Base-by-base conservation (phyloP, 2,113 vertebrate genomes). In the Microcebus ravelobensis region DNA sequence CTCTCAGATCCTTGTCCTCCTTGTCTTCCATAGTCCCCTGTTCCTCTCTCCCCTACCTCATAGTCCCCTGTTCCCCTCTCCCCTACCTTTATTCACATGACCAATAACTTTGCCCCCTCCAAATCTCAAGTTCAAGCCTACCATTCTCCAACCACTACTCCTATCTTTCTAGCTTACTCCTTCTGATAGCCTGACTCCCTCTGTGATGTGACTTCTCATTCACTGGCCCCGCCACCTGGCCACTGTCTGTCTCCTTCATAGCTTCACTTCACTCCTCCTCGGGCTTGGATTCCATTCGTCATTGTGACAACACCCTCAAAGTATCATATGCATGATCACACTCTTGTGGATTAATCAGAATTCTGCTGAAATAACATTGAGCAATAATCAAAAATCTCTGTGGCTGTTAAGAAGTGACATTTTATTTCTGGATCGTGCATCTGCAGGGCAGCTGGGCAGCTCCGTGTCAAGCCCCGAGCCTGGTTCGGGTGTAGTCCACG, bases 311-410 rank as follows among this genome's bases (percentile, higher is more conserved):
- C 65, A 87, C 18, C 21, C 9, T 93, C n/a, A 31, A 55, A 52
- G 71, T 59, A 67, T 45, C 52, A 70, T 29, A 80, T 3, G 34
- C 50, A 79, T 57, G n/a, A 74, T 55, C 21, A n/a, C 42, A 50
- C 20, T 74, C 11, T 83, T 45, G n/a, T 17, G 14, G 45, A 48
- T 89, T 45, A 73, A 79, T 87, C 76, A 94, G 45, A 94, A 76
- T 87, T 94, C 57, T 96, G 31, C 42, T 80, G 52, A 92, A 90
- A 79, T 87, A 45, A 90, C 85, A 9, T 25, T 63, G 61, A 29
- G 61, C 10, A 63, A 63, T 63, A 29, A 63, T 65, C 5, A 21
- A 57, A 55, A 70, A 59, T 80, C 36, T 80, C 87, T 79, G 15
- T 65, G 23, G 10, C 20, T 81, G 31, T 12, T 81, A 90, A 71